Conservation (phyloP, 2,797 vertebrate species). For the Sebastes minor region DNA sequence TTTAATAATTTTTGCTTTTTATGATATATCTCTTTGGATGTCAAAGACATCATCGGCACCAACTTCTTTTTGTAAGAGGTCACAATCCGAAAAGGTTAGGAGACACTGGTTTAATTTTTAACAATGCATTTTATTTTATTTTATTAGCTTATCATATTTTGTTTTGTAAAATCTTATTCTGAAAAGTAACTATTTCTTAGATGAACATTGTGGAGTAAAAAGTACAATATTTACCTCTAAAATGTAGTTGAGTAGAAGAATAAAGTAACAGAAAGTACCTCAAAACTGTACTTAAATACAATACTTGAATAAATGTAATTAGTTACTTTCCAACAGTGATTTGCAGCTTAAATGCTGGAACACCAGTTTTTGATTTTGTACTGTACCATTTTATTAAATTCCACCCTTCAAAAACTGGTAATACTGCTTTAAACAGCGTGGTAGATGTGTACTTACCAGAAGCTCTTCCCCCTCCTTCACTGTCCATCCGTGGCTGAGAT, state of each 20-base stretch:
- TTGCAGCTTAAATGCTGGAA: neutral
- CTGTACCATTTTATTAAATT: neutral
- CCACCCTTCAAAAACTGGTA: neutral
- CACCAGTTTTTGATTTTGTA: neutral
- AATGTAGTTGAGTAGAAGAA: neutral
- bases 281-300: neutral
- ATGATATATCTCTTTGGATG: neutral
- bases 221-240: neutral
- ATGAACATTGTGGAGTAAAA: neutral
- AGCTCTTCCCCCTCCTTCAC: conserved; percentile 46
- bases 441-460: conserved; percentile 67
- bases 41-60: neutral
- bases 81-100: neutral
- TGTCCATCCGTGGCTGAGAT: conserved; percentile 59
- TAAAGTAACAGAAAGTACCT: neutral
- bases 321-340: neutral
- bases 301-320: neutral
- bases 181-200: neutral
- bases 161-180: neutral
- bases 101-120: neutral
- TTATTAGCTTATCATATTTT: neutral
- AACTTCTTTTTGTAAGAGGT: neutral
- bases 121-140: neutral
- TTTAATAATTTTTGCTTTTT: neutral
- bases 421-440: conserved; percentile 15